Evolutionary conservation across 2,888 invertebrate species (phyloP).

Genomic region (Cheilosia vernalis): DNA sequence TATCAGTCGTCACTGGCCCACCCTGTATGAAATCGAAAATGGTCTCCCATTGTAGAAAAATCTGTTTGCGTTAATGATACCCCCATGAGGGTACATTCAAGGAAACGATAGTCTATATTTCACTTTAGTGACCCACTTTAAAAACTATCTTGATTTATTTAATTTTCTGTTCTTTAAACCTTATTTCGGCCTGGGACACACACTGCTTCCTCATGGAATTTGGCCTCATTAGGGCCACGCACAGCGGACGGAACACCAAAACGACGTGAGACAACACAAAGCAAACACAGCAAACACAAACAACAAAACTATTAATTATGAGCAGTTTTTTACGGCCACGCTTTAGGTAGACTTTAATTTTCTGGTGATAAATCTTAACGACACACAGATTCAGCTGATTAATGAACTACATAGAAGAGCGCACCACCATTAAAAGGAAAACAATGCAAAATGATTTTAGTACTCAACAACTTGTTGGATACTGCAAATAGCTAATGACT

Average conservation of each 20-base stretch:
- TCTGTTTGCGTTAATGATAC: not conserved
- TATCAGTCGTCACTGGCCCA: too few relatives aligned
- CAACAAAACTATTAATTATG: constrained; percentile 45
- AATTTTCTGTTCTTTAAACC: constrained; percentile 10
- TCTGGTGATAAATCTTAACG: constrained; percentile 34
- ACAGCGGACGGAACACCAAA: constrained; percentile 6
- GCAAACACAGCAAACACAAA: constrained; percentile 11
- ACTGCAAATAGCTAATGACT: not conserved
- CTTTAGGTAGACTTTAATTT: constrained; percentile 33
- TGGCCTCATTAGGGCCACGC: constrained; percentile 42
- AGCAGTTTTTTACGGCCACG: constrained; percentile 22
- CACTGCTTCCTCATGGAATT: constrained; percentile 45
- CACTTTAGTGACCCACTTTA: constrained; percentile 12
- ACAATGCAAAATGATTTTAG: constrained; percentile 21
- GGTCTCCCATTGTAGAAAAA: too few relatives aligned
- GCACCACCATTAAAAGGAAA: constrained; percentile 3
- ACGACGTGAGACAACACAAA: constrained; percentile 32
- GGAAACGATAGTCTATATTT: not conserved
- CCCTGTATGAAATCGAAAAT: too few relatives aligned
- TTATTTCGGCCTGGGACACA: constrained; percentile 20
- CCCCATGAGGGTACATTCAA: not conserved
- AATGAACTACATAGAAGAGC: not conserved
- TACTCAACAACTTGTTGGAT: not conserved
- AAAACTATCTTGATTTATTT: constrained; percentile 9
- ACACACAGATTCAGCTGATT: constrained; percentile 17